Evolutionary conservation across 2,888 invertebrate genomes (phyloP), one percentile per base, ranked within the genome.

Genomic region (Pseudococcus jackbeardsleyi): DNA sequence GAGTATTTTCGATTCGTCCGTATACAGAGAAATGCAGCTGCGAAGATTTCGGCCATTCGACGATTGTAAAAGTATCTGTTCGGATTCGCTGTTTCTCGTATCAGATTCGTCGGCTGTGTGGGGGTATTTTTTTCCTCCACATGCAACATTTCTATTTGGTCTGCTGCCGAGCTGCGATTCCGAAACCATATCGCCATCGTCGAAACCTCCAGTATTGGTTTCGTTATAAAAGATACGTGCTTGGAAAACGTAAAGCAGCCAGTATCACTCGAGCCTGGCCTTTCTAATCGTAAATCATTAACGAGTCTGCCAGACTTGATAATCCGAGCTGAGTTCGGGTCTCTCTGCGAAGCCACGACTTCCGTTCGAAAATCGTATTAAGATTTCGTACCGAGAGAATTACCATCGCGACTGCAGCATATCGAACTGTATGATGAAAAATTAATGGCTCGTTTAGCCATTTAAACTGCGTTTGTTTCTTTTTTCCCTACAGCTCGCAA

Each of bases 401-500:
- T 11, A 26, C 4, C 3, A 11, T 72, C 3, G 9, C 26, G 12
- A 17, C 26, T 15, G 39, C 26, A 22, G 64, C 12, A 64, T 12
- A 64, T 46, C 46, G 79, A 46, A 39, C 72, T 17, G 26, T 33
- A 42, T 26, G 79, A 82, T 82, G 79, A 82, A 82, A 82, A 82
- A 82, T 82, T 82, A 82, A 82, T 82, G 79, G 46, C 79, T 82
- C 79, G 42, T 79, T 79, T 79, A 79, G 79, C 79, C 79, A 46
- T 82, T 82, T 82, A 82, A 82, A 82, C 8, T 82, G 46, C 79
- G 46, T 82, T 82, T 82, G 79, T 46, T 82, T 46, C 79, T 11
- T 19, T 46, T 82, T 19, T 82, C n/a, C n/a, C 48, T 50, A 0
- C 9, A 2, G 8, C 12, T 15, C 48, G 0, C 48, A 50, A 15